phyloP scores from a whole-genome alignment of 53 echinoderm and acorn worm species.

The Zoroaster sp. region DNA sequence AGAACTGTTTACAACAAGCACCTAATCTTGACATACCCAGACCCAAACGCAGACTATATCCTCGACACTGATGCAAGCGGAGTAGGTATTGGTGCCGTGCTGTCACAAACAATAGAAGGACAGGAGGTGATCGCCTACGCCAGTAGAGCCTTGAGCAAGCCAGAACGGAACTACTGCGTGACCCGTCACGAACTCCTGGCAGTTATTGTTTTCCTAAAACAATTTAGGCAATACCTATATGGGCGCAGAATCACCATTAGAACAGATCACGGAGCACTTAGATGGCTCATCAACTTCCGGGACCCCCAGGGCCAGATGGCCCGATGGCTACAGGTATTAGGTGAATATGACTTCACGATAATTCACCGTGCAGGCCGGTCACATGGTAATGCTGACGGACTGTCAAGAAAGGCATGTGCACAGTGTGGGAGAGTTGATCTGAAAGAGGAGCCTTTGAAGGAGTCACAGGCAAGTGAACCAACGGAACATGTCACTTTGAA shows the following conservation, averaged over 20 bases:
- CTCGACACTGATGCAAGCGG: conserved; percentile 45
- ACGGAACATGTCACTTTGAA: too few relatives aligned
- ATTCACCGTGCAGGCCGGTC: not conserved
- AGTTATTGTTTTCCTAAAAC: not conserved
- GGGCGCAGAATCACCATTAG: not conserved
- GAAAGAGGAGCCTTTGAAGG: not conserved
- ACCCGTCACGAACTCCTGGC: not conserved
- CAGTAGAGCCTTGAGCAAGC: not conserved
- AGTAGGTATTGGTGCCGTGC: not conserved
- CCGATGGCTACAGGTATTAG: not conserved
- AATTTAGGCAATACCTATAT: not conserved
- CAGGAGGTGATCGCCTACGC: conserved; percentile 5
- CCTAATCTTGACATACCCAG: conserved; percentile 48
- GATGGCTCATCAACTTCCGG: not conserved
- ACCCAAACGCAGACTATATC: not conserved
- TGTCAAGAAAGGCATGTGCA: not conserved
- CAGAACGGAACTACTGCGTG: not conserved
- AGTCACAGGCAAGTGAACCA: too few relatives aligned
- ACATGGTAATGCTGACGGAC: conserved; percentile 1
- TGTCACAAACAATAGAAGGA: not conserved
- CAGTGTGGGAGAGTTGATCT: not conserved
- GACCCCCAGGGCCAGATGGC: conserved; percentile 13
- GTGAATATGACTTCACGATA: not conserved
- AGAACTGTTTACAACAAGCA: not conserved
- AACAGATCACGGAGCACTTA: conserved; percentile 2